Evolutionary conservation across 2,113 vertebrate genomes (phyloP), one percentile per base, ranked within the genome.

Genomic region (Cromileptes altivelis): DNA sequence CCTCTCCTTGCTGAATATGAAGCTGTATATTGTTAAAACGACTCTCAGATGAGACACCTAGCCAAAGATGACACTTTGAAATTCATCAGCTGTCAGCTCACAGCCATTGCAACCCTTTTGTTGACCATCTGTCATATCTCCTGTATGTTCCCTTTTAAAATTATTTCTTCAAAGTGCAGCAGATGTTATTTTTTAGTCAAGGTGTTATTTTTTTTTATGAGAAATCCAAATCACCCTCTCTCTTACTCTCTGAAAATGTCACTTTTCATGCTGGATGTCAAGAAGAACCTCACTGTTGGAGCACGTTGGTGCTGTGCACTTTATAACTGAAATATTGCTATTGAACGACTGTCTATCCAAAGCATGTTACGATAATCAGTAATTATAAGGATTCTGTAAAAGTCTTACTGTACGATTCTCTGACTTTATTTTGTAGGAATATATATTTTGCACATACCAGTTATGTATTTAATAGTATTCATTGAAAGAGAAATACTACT

Each of bases 401-500:
- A 52, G 17, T n/a, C 10, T 6, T 2, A 2, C 19, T 72, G 19
- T 17, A n/a, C 30, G 13, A 61, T 18, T 17, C 67, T 78, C 62
- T 79, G 68, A 60, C 25, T 72, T 42, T 65, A 76, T 78, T 69
- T 55, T 53, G 14, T 57, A 33, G 3, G 5, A 30, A 18, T 37
- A 8, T 45, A 37, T 25, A 70, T 75, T 79, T 57, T 80, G 33
- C 53, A 62, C 23, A 57, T 5, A 65, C n/a, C 0, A 25, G 1
- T 12, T 60, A 80, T 89, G 68, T 75, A 80, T 75, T 67, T 17
- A 62, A 53, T 63, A 0, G 14, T 85, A 64, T 90, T 70, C 81
- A 81, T 77, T 81, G 19, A 87, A 52, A 33, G 19, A 53, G 33
- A 56, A 75, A 18, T 47, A 18, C 15, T 23, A 30, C 18, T 72